A percentile compares a stretch with the other conserved stretches of the same genome.
phyloP scores from a whole-genome alignment of 2,113 vertebrate species.

The Thunnus maccoyii region DNA sequence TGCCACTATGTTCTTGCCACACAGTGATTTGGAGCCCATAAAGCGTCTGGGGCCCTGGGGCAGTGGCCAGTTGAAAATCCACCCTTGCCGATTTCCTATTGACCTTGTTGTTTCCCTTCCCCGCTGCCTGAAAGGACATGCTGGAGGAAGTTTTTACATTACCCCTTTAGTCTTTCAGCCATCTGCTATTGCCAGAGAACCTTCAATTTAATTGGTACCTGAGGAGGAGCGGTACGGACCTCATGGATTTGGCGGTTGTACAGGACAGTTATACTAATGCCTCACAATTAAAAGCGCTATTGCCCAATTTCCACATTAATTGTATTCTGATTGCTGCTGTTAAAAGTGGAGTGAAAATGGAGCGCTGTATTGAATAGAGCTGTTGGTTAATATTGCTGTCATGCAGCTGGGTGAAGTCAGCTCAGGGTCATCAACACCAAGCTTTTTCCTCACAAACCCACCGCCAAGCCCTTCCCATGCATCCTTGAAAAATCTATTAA shows the following conservation, averaged over 20 bases:
- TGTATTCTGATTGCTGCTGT: not conserved
- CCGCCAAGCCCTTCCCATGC: not conserved
- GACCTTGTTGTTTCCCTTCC: too few species aligned
- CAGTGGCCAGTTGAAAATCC: too few species aligned
- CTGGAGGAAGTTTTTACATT: too few species aligned
- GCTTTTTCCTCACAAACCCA: too few species aligned
- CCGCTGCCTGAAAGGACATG: too few species aligned
- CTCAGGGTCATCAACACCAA: conserved; percentile 1
- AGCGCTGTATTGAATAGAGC: not conserved
- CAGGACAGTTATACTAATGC: not conserved
- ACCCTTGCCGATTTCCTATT: too few species aligned
- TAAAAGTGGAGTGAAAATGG: not conserved
- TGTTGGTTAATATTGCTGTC: not conserved
- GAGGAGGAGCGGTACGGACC: not conserved
- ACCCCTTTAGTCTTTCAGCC: too few species aligned
- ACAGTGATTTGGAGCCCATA: too few species aligned
- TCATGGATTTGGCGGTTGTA: not conserved
- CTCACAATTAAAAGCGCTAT: not conserved
- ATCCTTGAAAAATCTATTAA: not conserved
- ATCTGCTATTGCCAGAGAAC: too few species aligned
- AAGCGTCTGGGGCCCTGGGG: too few species aligned
- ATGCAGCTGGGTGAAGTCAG: not conserved
- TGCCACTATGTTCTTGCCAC: too few species aligned
- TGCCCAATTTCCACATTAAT: not conserved
- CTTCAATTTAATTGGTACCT: not conserved